Evolutionary conservation across 2,888 invertebrate species (phyloP), one percentile per base, ranked within the genome.

Genomic region (Labia minor): DNA sequence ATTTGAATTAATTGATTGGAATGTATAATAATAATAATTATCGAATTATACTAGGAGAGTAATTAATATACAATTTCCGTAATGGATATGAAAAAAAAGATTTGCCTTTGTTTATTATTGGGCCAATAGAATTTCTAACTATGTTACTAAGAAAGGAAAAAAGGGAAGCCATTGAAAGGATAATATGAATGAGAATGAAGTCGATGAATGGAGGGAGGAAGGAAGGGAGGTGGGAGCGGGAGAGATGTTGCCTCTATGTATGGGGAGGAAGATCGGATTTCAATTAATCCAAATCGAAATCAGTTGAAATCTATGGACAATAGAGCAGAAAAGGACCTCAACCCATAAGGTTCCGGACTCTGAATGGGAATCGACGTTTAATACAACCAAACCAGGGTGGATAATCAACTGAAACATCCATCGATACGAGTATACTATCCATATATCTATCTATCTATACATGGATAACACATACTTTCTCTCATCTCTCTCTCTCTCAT

Each of bases 231-330:
- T 8, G 33, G 6, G 33, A 33, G 33, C 11, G 33, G 11, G 33
- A 8, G 33, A n/a, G n/a, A n/a, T n/a, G n/a, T n/a, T n/a, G n/a
- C 8, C 26, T 3, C 26, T 6, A 26, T 26, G 26, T 6, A 26
- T 26, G 26, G 8, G 26, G 26, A 8, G 3, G 26, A 26, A 14
- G 49, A 49, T 49, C n/a, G 49, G 49, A 49, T 49, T 49, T 49
- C 49, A 49, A 49, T 49, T 49, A 49, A 49, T 49, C 49, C 49
- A 49, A 49, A 49, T 49, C 49, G 49, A 49, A 49, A 49, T 49
- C 49, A 49, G 49, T 49, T 49, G 49, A 49, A 49, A 49, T 49
- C 49, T 49, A 49, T 49, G 49, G 49, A 49, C 49, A 49, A 49
- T 49, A 49, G 49, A 49, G 16, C 16, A 49, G 49, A 49, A 49